Base-by-base conservation (phyloP, 1,140 invertebrate genomes). In the Pararge aegeria region DNA sequence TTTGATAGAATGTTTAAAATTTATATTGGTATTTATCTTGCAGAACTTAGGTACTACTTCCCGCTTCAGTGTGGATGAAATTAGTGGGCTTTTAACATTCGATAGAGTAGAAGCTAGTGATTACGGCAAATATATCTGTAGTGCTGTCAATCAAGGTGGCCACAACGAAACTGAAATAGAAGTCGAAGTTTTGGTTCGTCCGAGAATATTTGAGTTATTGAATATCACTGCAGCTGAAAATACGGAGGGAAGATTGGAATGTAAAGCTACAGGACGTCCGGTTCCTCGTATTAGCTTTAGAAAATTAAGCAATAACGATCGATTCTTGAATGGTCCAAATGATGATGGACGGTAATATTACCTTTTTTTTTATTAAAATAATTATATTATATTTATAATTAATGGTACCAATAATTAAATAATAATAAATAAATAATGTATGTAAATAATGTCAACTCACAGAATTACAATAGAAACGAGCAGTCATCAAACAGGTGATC, bases 71-170 rank as follows among this genome's bases (percentile, higher is more conserved):
- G 95, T 97, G 0, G 94, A 96, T 73, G 87, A 93, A 54, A 91
- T 91, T 63, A 94, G 92, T 0, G 94, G 94, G 10, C 66, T 93
- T 7, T 79, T 98, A 9, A 94, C 92, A 0, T 95, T 98, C 60
- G 94, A 91, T 27, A 93, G 94, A 67, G 94, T 97, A 0, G 93
- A 94, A 56, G 93, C 94, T 53, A 94, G 94, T 0, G 96, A 98
- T 80, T 93, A 93, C 44, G 95, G 95, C 0, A 92, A 92, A 24
- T 98, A 97, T 75, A 94, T 93, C 40, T 98, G 97, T 78, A 92
- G 93, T 20, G 97, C 97, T 0, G 92, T 91, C 40, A 98, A 98
- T 78, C 90, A 91, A 12, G 97, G 96, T 7, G 97, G 96, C 0
- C 87, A 91, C 19, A 94, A 91, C 27, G 92, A 94, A 65, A 92